These are phyloP conservation scores for Drosophila algonquin DNA, from an alignment of 2,888 invertebrate species.

Conservation along the genomic window DNA sequence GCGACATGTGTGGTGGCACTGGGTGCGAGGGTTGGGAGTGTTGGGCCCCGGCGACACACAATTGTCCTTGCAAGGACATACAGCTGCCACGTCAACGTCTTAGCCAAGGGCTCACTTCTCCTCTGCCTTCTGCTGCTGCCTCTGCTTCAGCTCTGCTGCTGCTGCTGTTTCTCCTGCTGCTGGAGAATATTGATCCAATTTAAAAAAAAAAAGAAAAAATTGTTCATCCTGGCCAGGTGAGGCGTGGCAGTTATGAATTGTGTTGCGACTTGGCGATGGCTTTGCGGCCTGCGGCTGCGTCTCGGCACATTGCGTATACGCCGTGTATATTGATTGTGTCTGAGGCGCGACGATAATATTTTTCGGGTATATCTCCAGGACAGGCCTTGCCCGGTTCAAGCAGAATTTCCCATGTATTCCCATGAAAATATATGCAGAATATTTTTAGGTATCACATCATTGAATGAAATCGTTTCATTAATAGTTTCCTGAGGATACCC, in stretches of 20 bases:
- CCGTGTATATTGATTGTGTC: constrained; percentile 67
- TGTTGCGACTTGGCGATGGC: constrained; percentile 33
- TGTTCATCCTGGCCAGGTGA: constrained; percentile 58
- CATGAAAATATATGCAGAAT: neutral
- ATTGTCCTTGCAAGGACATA: constrained; percentile 74
- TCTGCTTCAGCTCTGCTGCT: constrained; percentile 28
- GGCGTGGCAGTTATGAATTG: constrained; percentile 66
- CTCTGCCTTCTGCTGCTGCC: constrained; percentile 18
- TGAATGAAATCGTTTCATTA: neutral
- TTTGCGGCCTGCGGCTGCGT: constrained; percentile 53
- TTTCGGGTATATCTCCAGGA: constrained; percentile 7
- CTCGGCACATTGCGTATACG: constrained; percentile 68
- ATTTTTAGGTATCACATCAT: neutral
- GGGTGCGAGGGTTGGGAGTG: neutral
- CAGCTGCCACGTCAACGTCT: constrained; percentile 70
- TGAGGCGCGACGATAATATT: constrained; percentile 13
- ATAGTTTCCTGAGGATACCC: neutral
- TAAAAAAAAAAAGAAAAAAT: constrained; percentile 30
- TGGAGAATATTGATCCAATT: constrained; percentile 71
- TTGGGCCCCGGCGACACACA: constrained; percentile 34
- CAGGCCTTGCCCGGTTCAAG: constrained; percentile 2
- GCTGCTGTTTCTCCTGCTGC: constrained; percentile 31
- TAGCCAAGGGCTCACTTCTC: constrained; percentile 42
- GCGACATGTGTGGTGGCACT: constrained; percentile 12
- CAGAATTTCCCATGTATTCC: constrained; percentile 5